Evolutionary conservation across 1,140 invertebrate genomes (phyloP).

Genomic region (Drosophila littoralis): DNA sequence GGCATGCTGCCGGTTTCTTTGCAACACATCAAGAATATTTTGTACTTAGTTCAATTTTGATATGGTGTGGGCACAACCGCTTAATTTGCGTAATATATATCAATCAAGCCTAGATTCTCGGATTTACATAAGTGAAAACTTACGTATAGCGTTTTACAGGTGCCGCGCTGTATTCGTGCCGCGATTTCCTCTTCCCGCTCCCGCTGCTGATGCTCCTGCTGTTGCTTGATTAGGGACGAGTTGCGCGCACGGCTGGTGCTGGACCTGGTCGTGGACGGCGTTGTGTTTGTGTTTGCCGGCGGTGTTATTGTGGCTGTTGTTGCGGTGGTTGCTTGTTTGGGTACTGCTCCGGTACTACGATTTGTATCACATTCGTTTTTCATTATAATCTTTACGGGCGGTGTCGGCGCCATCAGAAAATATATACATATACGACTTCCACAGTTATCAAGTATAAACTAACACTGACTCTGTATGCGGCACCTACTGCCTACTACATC

Average conservation of each 20-base stretch:
- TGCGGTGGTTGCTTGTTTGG: constrained; percentile 34
- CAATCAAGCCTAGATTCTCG: neutral
- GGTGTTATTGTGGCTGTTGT: constrained; percentile 42
- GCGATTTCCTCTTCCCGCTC: constrained; percentile 67
- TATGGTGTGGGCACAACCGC: no score
- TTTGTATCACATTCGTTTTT: constrained; percentile 47
- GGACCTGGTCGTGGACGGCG: constrained; percentile 38
- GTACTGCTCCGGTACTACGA: constrained; percentile 56
- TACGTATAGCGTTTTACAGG: constrained; percentile 68
- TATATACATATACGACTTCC: constrained; percentile 35
- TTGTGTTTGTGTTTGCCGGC: constrained; percentile 55
- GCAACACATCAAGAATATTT: neutral
- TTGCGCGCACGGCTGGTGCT: constrained; percentile 38
- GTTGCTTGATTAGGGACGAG: constrained; percentile 35
- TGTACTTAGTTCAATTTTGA: no score
- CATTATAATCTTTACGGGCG: constrained; percentile 48
- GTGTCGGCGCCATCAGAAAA: constrained; percentile 58
- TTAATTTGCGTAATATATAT: neutral
- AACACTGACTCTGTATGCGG: constrained; percentile 2
- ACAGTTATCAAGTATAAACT: constrained; percentile 27
- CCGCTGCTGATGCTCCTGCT: constrained; percentile 56
- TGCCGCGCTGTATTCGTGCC: constrained; percentile 55
- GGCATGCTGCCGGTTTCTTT: neutral
- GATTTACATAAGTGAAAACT: constrained; percentile 26
- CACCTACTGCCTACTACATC: constrained; percentile 7